phyloP scores from a whole-genome alignment of 2,113 vertebrate genomes.

The Hoplias malabaricus region DNA sequence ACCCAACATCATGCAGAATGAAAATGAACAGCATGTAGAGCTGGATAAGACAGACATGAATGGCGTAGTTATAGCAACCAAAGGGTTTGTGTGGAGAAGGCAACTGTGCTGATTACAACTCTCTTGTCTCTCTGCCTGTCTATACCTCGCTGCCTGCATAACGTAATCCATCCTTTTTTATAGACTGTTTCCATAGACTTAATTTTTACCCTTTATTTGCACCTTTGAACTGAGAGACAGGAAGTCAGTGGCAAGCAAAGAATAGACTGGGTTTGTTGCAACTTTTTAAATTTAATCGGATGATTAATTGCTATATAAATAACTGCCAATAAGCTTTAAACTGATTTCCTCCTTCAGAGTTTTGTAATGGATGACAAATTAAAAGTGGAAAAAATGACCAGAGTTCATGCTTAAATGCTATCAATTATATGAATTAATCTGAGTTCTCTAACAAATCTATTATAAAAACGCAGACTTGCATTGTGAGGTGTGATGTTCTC shows the following conservation, averaged over 20 bases:
- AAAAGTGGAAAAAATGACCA: too few relatives aligned
- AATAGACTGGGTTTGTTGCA: too few relatives aligned
- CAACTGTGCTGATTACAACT: constrained; percentile 33
- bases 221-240: not conserved
- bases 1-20: constrained; percentile 3
- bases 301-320: too few relatives aligned
- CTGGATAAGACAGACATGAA: not conserved
- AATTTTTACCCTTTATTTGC: not conserved
- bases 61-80: not conserved
- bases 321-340: too few relatives aligned
- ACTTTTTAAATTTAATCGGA: too few relatives aligned
- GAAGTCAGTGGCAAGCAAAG: not conserved
- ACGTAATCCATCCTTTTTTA: not conserved
- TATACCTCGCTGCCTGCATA: not conserved
- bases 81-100: not conserved
- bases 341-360: too few relatives aligned
- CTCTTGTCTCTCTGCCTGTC: not conserved
- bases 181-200: not conserved
- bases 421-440: too few relatives aligned
- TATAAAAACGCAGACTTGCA: too few relatives aligned
- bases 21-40: constrained; percentile 22
- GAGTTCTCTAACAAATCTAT: too few relatives aligned
- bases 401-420: too few relatives aligned
- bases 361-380: too few relatives aligned
- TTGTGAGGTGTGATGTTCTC: not conserved